These are phyloP conservation scores for Ophioderma brevispina DNA, from an alignment of 35 echinoderm and acorn worm species.

Conservation along the genomic window DNA sequence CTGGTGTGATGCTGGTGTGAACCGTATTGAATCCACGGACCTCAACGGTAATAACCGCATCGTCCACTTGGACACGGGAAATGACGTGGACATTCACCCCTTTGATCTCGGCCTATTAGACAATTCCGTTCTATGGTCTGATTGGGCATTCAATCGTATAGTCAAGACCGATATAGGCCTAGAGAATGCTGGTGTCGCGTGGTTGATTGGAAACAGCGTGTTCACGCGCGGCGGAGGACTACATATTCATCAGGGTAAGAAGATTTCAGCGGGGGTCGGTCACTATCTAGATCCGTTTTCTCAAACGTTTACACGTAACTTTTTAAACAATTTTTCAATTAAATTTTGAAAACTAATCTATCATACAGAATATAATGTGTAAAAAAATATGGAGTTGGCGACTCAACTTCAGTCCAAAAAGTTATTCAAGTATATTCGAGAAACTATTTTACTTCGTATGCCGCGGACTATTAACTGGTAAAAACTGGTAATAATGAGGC, in stretches of 20 bases:
- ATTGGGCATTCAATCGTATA: background rate
- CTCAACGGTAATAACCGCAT: constrained; percentile 23
- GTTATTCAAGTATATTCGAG: too few relatives aligned
- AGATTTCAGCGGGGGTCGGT: too few relatives aligned
- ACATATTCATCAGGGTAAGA: background rate
- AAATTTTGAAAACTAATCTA: too few relatives aligned
- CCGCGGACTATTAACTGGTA: too few relatives aligned
- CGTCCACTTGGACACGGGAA: background rate
- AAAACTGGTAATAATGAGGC: too few relatives aligned
- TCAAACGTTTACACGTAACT: too few relatives aligned
- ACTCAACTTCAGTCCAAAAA: too few relatives aligned
- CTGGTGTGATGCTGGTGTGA: constrained; percentile 54
- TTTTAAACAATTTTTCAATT: too few relatives aligned
- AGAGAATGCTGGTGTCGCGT: background rate
- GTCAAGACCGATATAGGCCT: background rate
- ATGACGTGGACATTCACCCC: background rate
- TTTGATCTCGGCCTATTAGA: constrained; percentile 26
- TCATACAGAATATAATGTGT: too few relatives aligned
- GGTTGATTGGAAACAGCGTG: background rate
- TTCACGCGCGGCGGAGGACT: background rate
- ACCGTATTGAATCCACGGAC: constrained; percentile 37
- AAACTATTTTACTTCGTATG: too few relatives aligned
- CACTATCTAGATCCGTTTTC: too few relatives aligned
- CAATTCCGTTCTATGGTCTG: constrained; percentile 19
- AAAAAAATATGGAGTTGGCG: too few relatives aligned